Conservation (phyloP, 2,888 invertebrate species). For the Sepioteuthis lessoniana region DNA sequence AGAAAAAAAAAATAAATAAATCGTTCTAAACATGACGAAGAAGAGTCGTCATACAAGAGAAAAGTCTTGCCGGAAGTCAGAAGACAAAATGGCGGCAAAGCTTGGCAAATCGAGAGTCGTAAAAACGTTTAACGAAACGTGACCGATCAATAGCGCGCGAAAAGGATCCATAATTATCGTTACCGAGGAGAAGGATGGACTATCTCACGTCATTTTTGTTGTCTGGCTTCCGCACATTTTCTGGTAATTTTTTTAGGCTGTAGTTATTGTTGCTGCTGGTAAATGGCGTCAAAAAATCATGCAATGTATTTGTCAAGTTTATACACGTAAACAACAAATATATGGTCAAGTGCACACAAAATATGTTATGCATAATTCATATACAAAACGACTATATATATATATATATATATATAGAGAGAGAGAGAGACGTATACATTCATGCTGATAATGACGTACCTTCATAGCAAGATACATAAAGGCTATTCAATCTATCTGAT, state of each 20-base stretch:
- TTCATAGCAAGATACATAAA: no score
- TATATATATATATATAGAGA: background rate
- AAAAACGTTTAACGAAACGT: constrained; percentile 33
- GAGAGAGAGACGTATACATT: no score
- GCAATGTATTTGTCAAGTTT: background rate
- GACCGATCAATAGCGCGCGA: constrained; percentile 18
- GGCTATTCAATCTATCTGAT: no score
- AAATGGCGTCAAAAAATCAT: background rate
- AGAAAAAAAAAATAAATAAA: background rate
- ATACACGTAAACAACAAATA: background rate
- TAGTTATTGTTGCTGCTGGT: background rate
- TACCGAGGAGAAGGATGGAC: background rate
- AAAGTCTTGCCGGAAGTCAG: background rate
- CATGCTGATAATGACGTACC: no score
- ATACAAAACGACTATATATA: background rate
- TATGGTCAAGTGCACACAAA: background rate
- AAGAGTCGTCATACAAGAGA: background rate
- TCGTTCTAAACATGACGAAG: background rate
- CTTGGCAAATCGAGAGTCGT: constrained; percentile 33
- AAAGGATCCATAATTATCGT: background rate
- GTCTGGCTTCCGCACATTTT: background rate
- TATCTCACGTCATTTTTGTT: background rate
- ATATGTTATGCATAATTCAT: background rate
- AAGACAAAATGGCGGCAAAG: background rate
- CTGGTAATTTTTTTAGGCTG: background rate